phyloP scores from a whole-genome alignment of 2,113 vertebrate genomes.

The Takifugu bimaculatus region DNA sequence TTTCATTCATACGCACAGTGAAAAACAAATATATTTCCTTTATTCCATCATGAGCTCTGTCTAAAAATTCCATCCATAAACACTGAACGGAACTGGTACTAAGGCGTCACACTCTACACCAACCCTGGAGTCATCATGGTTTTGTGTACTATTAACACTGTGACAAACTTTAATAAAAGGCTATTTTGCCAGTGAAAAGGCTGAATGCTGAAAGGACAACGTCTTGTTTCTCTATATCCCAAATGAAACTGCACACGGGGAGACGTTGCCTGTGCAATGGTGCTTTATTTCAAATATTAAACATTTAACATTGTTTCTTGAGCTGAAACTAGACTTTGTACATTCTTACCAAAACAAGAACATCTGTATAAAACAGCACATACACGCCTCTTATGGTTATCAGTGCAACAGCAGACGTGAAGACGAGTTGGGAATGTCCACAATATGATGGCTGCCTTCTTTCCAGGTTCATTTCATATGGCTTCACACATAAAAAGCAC shows the following conservation, averaged over 20 bases:
- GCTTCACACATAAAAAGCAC: slow-evolving; percentile 14
- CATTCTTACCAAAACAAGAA: slow-evolving; percentile 64
- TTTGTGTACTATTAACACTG: too few relatives aligned
- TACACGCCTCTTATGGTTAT: slow-evolving; percentile 46
- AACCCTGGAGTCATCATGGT: too few relatives aligned
- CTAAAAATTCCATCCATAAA: too few relatives aligned
- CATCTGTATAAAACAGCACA: slow-evolving; percentile 65
- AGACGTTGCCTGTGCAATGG: slow-evolving; percentile 37
- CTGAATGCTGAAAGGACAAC: too few relatives aligned
- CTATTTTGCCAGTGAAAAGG: too few relatives aligned
- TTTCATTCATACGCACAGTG: too few relatives aligned
- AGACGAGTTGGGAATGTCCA: slow-evolving; percentile 24
- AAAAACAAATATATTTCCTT: too few relatives aligned
- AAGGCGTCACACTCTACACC: too few relatives aligned
- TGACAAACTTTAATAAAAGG: too few relatives aligned
- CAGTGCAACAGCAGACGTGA: slow-evolving; percentile 58
- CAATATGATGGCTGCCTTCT: slow-evolving; percentile 33
- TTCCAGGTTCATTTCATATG: slow-evolving; percentile 24
- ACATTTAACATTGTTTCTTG: slow-evolving; percentile 45
- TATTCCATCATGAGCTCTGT: too few relatives aligned
- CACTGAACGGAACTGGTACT: too few relatives aligned
- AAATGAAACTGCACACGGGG: background rate
- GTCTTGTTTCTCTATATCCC: background rate
- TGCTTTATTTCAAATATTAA: slow-evolving; percentile 70
- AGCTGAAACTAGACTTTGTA: slow-evolving; percentile 48